These are phyloP conservation scores for Tenualosa ilisha DNA, from an alignment of 2,797 vertebrate species.

Conservation along the genomic window DNA sequence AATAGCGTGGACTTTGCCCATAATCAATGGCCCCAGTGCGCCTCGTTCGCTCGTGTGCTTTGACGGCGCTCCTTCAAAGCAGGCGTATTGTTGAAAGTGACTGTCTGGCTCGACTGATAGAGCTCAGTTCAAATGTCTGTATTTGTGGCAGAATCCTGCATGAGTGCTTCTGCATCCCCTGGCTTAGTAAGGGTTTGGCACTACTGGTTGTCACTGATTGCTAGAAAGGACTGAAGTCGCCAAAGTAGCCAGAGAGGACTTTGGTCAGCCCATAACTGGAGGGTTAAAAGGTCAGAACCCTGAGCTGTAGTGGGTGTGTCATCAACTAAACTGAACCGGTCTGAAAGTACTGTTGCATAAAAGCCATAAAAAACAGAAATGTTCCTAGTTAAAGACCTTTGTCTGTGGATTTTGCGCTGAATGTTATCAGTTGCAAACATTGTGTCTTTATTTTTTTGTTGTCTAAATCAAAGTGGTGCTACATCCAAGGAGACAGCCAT, in stretches of 20 bases:
- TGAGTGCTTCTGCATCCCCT: neutral
- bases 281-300: neutral
- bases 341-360: neutral
- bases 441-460: neutral
- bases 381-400: neutral
- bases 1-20: slow-evolving; percentile 49
- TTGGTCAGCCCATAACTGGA: neutral
- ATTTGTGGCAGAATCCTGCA: neutral
- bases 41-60: neutral
- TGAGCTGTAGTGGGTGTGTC: neutral
- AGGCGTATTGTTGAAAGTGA: neutral
- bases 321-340: neutral
- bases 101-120: neutral
- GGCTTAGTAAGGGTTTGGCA: neutral
- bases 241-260: neutral
- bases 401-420: neutral
- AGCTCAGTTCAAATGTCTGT: neutral
- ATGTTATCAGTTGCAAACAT: neutral
- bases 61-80: neutral
- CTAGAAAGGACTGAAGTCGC: neutral
- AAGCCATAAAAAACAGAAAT: neutral
- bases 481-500: slow-evolving; percentile 32
- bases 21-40: slow-evolving; percentile 30
- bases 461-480: neutral
- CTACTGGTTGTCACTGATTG: neutral